Conservation (phyloP, 2,888 invertebrate genomes). For the Hydraecia micacea region DNA sequence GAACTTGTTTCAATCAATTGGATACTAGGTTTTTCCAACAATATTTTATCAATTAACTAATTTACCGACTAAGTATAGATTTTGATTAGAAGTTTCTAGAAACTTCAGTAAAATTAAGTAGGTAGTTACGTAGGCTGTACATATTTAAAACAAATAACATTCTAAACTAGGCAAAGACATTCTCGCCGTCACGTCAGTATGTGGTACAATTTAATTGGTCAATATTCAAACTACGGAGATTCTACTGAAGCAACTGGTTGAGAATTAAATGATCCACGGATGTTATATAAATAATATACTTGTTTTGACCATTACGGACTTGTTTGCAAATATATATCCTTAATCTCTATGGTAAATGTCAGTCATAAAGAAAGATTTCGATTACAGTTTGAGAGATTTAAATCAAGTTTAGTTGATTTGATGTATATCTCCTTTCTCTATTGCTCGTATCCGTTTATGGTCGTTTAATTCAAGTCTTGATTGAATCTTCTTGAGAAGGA, state of each 20-base stretch:
- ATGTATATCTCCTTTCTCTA: slow-evolving; percentile 37
- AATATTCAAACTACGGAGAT: slow-evolving; percentile 31
- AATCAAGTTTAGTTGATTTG: slow-evolving; percentile 22
- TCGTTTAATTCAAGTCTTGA: slow-evolving; percentile 32
- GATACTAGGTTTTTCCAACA: not conserved
- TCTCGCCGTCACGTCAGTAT: slow-evolving; percentile 13
- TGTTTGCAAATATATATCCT: slow-evolving; percentile 40
- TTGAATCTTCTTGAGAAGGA: slow-evolving; percentile 23
- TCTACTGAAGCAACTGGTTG: slow-evolving; percentile 61
- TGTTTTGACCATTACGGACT: slow-evolving; percentile 27
- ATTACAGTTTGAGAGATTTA: slow-evolving; percentile 43
- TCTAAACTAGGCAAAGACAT: slow-evolving; percentile 28
- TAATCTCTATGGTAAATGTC: slow-evolving; percentile 21
- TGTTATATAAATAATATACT: slow-evolving; percentile 39
- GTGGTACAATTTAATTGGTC: slow-evolving; percentile 65
- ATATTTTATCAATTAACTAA: not conserved
- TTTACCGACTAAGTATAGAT: not conserved
- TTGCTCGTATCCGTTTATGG: slow-evolving; percentile 5
- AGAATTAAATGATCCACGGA: slow-evolving; percentile 29
- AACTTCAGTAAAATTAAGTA: slow-evolving; percentile 7
- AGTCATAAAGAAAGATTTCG: slow-evolving; percentile 36
- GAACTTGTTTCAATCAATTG: not conserved
- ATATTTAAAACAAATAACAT: slow-evolving; percentile 32
- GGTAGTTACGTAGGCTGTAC: not conserved
- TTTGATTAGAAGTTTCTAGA: slow-evolving; percentile 24